These are phyloP conservation scores for Drosophila peninsularis DNA, from an alignment of 2,888 invertebrate genomes.

Conservation along the genomic window DNA sequence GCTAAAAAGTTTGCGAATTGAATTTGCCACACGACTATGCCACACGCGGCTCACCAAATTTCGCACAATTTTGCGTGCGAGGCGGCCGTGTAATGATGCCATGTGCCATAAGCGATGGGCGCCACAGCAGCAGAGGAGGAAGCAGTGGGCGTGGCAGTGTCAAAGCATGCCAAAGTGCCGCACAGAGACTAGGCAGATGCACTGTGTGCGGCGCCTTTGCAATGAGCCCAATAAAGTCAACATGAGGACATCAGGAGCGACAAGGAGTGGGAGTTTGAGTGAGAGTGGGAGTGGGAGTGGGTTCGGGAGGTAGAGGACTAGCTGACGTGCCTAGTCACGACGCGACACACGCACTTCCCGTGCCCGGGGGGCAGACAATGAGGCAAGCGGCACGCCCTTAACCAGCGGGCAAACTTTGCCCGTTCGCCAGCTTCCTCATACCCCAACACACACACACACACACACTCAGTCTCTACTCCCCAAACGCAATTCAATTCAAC, in stretches of 20 bases:
- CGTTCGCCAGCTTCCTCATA: slow-evolving; percentile 9
- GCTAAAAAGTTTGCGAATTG: slow-evolving; percentile 81
- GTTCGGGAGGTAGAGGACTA: not conserved
- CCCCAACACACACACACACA: not conserved
- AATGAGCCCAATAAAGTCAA: slow-evolving; percentile 80
- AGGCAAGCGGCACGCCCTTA: slow-evolving; percentile 37
- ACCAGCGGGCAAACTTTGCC: slow-evolving; percentile 38
- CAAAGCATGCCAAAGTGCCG: slow-evolving; percentile 74
- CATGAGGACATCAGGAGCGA: slow-evolving; percentile 29
- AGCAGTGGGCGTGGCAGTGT: slow-evolving; percentile 54
- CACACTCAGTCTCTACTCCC: slow-evolving; percentile 24
- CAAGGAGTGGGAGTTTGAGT: slow-evolving; percentile 9
- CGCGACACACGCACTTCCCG: slow-evolving; percentile 16
- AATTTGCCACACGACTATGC: slow-evolving; percentile 83
- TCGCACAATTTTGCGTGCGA: slow-evolving; percentile 77
- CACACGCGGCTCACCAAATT: slow-evolving; percentile 82
- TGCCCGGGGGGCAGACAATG: slow-evolving; percentile 31
- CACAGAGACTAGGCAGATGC: slow-evolving; percentile 27
- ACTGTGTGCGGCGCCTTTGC: slow-evolving; percentile 48
- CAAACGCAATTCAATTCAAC: slow-evolving; percentile 76
- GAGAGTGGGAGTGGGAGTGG: not conserved
- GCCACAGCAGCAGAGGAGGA: not conserved
- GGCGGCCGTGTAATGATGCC: slow-evolving; percentile 78
- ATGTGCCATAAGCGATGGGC: slow-evolving; percentile 52
- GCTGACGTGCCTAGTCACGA: slow-evolving; percentile 25